phyloP scores from a whole-genome alignment of 2,888 invertebrate genomes.

The Hecatera dysodea region DNA sequence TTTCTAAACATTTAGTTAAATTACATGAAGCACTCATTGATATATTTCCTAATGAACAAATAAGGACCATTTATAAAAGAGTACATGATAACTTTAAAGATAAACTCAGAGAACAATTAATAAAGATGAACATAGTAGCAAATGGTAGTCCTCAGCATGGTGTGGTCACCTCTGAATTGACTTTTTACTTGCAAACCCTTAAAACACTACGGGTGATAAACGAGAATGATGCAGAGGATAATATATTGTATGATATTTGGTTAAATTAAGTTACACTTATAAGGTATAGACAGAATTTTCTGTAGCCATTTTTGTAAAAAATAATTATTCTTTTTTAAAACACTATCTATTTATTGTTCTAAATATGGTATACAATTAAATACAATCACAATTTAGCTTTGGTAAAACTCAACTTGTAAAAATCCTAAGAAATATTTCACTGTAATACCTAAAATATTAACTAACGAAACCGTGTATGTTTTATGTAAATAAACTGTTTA shows the following conservation, averaged over 20 bases:
- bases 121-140: conserved; percentile 96
- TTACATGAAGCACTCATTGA: conserved; percentile 97
- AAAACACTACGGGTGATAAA: conserved; percentile 95
- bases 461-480: conserved; percentile 44
- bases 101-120: conserved; percentile 95
- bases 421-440: conserved; percentile 53
- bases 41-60: conserved; percentile 95
- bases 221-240: conserved; percentile 93
- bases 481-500: conserved; percentile 60
- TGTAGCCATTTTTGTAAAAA: conserved; percentile 59
- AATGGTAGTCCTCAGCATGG: conserved; percentile 99
- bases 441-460: conserved; percentile 39
- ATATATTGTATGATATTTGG: conserved; percentile 96
- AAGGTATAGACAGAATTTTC: conserved; percentile 43
- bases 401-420: conserved; percentile 43
- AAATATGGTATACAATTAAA: conserved; percentile 22
- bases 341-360: conserved; percentile 50
- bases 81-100: conserved; percentile 97
- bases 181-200: conserved; percentile 97
- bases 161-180: conserved; percentile 97
- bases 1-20: conserved; percentile 97
- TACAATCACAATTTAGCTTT: conserved; percentile 35
- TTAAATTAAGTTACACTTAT: conserved; percentile 85
- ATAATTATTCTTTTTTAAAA: conserved; percentile 45
- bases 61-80: conserved; percentile 94